Evolutionary conservation across 2,797 vertebrate genomes (phyloP).

Genomic region (Erithacus rubecula): DNA sequence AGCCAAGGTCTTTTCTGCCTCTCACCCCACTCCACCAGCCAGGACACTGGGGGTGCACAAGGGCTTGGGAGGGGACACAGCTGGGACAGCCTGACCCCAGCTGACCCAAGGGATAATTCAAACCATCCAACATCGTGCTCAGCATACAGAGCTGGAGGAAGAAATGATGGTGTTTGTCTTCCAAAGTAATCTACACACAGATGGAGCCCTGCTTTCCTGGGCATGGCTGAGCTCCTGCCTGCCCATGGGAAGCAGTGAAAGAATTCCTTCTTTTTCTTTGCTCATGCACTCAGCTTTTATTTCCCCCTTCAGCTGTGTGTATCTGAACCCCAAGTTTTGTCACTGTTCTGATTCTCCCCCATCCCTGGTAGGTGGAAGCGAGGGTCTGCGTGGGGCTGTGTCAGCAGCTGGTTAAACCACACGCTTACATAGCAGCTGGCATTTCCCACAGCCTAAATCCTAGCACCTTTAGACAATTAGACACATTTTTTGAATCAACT

Average conservation of each 20-base stretch:
- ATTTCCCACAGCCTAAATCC: neutral
- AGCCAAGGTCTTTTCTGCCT: neutral
- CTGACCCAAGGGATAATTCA: neutral
- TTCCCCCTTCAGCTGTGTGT: neutral
- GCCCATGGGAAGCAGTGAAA: neutral
- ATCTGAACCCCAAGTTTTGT: neutral
- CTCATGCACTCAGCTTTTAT: accelerated
- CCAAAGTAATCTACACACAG: accelerated
- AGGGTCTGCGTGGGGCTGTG: accelerated
- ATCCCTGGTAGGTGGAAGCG: neutral
- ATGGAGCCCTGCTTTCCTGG: neutral
- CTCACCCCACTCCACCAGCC: neutral
- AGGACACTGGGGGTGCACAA: neutral
- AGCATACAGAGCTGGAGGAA: neutral
- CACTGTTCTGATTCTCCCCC: neutral
- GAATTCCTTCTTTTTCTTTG: neutral
- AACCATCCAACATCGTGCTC: neutral
- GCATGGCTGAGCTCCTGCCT: neutral
- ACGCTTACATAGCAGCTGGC: neutral
- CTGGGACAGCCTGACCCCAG: neutral
- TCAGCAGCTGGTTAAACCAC: neutral
- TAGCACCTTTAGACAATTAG: neutral
- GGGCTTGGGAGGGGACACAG: neutral
- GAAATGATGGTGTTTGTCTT: neutral
- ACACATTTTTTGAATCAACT: neutral